These are phyloP conservation scores for Fulica atra DNA, from an alignment of 2,113 vertebrate genomes.

Conservation along the genomic window DNA sequence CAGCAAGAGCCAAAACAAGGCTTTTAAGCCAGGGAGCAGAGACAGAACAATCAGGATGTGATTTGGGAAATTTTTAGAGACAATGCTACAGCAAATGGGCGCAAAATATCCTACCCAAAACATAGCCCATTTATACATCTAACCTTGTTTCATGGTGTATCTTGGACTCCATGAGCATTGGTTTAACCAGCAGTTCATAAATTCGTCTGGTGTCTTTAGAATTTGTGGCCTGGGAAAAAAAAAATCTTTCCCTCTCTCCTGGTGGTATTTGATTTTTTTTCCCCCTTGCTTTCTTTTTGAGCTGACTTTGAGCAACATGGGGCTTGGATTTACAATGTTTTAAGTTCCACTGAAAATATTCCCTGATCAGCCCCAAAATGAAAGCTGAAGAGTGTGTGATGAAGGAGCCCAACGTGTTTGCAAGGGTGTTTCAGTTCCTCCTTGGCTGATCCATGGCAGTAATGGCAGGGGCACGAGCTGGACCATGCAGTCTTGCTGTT, in stretches of 20 bases:
- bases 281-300: not conserved
- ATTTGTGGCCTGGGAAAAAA: slow-evolving; percentile 62
- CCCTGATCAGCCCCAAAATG: not conserved
- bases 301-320: not conserved
- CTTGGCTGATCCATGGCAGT: not conserved
- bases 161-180: not conserved
- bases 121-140: not conserved
- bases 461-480: not conserved
- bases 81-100: not conserved
- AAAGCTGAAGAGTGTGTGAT: not conserved
- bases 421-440: not conserved
- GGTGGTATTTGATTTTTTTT: slow-evolving; percentile 8
- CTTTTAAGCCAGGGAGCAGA: not conserved
- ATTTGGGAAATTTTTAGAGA: slow-evolving; percentile 28
- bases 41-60: not conserved
- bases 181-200: slow-evolving; percentile 65
- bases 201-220: slow-evolving; percentile 40
- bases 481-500: not conserved
- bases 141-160: not conserved
- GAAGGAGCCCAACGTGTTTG: not conserved
- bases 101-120: slow-evolving; percentile 48
- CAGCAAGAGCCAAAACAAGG: slow-evolving; percentile 45
- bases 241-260: slow-evolving; percentile 26
- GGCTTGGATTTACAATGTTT: not conserved
- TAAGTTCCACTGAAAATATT: slow-evolving; percentile 12